Evolutionary conservation across 2,797 vertebrate genomes (phyloP), one percentile per base, ranked within the genome.

Genomic region (Centroberyx gerrardi): DNA sequence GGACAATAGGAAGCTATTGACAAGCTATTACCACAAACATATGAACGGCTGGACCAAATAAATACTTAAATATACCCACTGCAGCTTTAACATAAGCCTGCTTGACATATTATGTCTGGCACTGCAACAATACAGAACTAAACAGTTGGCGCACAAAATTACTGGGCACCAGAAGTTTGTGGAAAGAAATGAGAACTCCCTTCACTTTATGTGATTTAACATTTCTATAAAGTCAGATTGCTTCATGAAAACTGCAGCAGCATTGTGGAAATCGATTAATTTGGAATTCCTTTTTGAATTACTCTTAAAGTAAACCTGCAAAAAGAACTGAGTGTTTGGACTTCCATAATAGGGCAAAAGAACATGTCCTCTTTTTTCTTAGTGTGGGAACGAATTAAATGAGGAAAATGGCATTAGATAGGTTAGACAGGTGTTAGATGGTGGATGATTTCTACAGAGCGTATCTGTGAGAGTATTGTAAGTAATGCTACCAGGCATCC

Each of bases 1-100:
- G 82, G 88, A 88, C 84, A 87, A 90, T 62, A 73, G 40, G 38
- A 71, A 14, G 52, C 67, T 72, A 87, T 70, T 78, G 83, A 88
- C 82, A 62, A 78, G 73, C 82, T 76, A 73, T 78, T 77, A 72
- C 74, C 68, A 36, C 80, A 79, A 86, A 87, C 78, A 65, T 71
- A 64, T 61, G 76, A 84, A 85, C 31, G 58, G 72, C 51, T 83
- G 63, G 44, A 79, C 67, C 72, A 81, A 81, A 81, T 54, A 81
- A 59, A 81, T 64, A 71, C 51, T 84, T 62, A 69, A 82, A 82
- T 72, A 72, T 2, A 71, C 53, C 51, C 44, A 52, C 60, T 72
- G 53, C 70, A 75, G 77, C 56, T 46, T 80, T 72, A 46, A 62
- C 61, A 62, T 62, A 68, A 58, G 74, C 17, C 71, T 59, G 62